Conservation (phyloP, 1,140 invertebrate genomes). For the Nymphalis io region DNA sequence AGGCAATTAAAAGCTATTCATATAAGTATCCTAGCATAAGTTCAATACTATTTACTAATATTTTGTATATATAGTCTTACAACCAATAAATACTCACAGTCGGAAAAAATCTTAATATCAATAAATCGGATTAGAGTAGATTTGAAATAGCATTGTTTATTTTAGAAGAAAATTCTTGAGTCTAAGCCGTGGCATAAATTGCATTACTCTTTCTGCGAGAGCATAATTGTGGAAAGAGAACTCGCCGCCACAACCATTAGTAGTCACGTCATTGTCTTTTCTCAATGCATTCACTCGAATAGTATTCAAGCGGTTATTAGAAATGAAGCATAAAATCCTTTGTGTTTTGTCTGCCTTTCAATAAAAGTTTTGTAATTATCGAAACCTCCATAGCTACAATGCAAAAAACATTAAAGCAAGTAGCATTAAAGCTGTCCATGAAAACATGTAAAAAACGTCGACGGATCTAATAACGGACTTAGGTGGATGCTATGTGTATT, state of each 20-base stretch:
- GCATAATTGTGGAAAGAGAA: slow-evolving; percentile 50
- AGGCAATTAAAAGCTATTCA: too few species aligned
- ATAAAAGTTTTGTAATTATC: not conserved
- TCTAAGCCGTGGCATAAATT: slow-evolving; percentile 45
- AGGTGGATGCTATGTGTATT: slow-evolving; percentile 4
- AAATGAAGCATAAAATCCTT: slow-evolving; percentile 1
- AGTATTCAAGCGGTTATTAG: slow-evolving; percentile 3
- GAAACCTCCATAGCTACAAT: not conserved
- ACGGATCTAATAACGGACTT: not conserved
- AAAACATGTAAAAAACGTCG: too few species aligned
- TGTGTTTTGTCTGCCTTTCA: not conserved
- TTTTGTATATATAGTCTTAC: too few species aligned
- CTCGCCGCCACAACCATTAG: slow-evolving; percentile 46
- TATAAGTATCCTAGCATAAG: too few species aligned
- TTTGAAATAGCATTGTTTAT: not conserved
- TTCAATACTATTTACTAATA: too few species aligned
- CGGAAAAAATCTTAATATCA: too few species aligned
- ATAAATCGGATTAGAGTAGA: not conserved
- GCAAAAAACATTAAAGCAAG: too few species aligned
- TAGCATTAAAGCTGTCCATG: too few species aligned
- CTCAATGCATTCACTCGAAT: slow-evolving; percentile 31
- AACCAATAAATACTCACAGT: too few species aligned
- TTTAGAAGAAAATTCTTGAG: slow-evolving; percentile 23
- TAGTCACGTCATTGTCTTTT: slow-evolving; percentile 41
- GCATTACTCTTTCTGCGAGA: slow-evolving; percentile 48